Percentiles rank a stretch among this genome's conserved stretches.
Evolutionary conservation across 2,888 invertebrate species (phyloP).

Genomic region (Perdita meconis): DNA sequence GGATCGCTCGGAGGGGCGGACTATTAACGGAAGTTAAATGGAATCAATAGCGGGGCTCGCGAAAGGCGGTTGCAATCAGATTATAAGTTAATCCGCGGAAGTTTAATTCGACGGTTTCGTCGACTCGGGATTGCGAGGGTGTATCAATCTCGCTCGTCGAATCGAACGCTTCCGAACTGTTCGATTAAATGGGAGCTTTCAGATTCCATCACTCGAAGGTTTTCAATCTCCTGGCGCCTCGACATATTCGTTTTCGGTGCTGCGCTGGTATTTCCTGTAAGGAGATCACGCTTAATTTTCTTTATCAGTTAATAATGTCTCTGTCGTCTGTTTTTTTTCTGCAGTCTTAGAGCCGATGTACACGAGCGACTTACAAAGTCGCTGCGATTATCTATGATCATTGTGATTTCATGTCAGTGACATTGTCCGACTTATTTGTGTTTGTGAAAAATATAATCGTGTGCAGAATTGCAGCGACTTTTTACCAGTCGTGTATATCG

Average conservation of each 20-base stretch:
- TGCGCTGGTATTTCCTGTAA: too few relatives aligned
- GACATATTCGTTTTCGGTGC: not conserved
- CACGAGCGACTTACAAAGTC: too few relatives aligned
- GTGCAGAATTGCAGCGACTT: too few relatives aligned
- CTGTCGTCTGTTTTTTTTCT: too few relatives aligned
- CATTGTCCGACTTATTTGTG: too few relatives aligned
- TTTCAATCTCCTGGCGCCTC: not conserved
- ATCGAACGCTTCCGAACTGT: conserved; percentile 4
- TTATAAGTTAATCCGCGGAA: conserved; percentile 30
- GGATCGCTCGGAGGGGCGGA: not conserved
- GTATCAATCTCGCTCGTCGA: conserved; percentile 4
- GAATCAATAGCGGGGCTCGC: conserved; percentile 21
- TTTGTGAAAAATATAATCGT: too few relatives aligned
- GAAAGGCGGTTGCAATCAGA: conserved; percentile 26
- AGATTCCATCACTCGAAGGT: not conserved
- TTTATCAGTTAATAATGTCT: too few relatives aligned
- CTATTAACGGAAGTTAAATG: conserved; percentile 16
- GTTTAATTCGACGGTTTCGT: conserved; percentile 28
- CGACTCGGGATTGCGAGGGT: not conserved
- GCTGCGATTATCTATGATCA: too few relatives aligned
- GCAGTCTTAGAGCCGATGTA: too few relatives aligned
- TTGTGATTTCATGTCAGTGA: too few relatives aligned
- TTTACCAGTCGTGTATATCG: too few relatives aligned
- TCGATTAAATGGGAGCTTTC: not conserved
- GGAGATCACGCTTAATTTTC: too few relatives aligned